Percentiles rank a stretch among this genome's conserved stretches.
Conservation (phyloP, 2,888 invertebrate species). For the Amblyjoppa fuscipennis region DNA sequence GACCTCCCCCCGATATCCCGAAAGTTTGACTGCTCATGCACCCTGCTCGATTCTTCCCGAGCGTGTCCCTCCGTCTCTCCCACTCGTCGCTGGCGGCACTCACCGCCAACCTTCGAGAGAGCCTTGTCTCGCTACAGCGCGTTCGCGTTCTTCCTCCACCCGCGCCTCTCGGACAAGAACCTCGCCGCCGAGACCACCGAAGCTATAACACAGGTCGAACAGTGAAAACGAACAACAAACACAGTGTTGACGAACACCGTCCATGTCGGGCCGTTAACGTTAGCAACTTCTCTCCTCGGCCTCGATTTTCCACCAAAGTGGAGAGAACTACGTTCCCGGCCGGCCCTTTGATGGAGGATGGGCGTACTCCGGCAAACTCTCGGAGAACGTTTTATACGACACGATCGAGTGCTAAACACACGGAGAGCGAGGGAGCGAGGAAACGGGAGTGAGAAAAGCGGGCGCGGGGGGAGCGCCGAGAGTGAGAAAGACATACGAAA, state of each 20-base stretch:
- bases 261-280: slow-evolving; percentile 14
- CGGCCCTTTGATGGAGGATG: slow-evolving; percentile 29
- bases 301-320: slow-evolving; percentile 33
- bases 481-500: not conserved
- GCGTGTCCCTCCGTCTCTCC: slow-evolving; percentile 55
- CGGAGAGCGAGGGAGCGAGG: not conserved
- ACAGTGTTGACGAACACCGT: slow-evolving; percentile 2
- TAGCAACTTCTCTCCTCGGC: slow-evolving; percentile 22
- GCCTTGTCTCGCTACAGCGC: slow-evolving; percentile 4
- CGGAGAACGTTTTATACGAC: slow-evolving; percentile 44
- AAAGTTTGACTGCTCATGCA: slow-evolving; percentile 75
- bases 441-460: not conserved
- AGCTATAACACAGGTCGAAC: slow-evolving; percentile 52
- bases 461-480: not conserved
- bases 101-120: slow-evolving; percentile 54
- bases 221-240: slow-evolving; percentile 53
- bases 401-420: slow-evolving; percentile 52
- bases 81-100: slow-evolving; percentile 66
- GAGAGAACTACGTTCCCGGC: slow-evolving; percentile 7
- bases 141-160: slow-evolving; percentile 9
- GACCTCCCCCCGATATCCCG: slow-evolving; percentile 66
- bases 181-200: slow-evolving; percentile 21
- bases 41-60: slow-evolving; percentile 33
- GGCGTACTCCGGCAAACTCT: slow-evolving; percentile 38
- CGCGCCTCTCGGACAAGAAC: not conserved